Conservation (phyloP, 2,113 vertebrate species). For the Myotis brandtii region DNA sequence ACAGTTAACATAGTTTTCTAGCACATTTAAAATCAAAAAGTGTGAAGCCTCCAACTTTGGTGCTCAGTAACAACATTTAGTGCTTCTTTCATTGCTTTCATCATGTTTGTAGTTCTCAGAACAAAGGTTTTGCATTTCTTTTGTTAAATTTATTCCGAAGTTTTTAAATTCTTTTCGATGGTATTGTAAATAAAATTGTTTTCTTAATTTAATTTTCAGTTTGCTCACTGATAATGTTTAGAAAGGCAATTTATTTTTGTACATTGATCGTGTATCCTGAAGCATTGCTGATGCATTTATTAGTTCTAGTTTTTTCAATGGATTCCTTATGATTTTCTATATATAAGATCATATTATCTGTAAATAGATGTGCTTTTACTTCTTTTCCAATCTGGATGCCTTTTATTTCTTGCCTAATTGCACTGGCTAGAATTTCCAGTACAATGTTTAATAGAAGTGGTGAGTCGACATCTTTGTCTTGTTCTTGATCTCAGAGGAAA, state of each 20-base stretch:
- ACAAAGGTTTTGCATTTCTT: not conserved
- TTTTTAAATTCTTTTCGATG: not conserved
- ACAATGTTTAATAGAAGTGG: not conserved
- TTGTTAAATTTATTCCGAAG: not conserved
- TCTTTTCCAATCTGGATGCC: not conserved
- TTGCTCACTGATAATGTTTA: not conserved
- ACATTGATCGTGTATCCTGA: not conserved
- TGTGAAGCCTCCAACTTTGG: not conserved
- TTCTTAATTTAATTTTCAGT: constrained; percentile 2
- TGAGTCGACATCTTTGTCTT: not conserved
- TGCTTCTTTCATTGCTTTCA: not conserved
- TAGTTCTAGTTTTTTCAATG: not conserved
- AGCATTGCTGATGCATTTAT: not conserved
- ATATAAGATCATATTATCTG: not conserved
- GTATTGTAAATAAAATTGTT: not conserved
- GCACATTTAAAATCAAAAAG: not conserved
- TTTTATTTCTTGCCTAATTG: not conserved
- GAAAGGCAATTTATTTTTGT: not conserved
- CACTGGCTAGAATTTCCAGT: too few relatives aligned
- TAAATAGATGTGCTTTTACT: not conserved
- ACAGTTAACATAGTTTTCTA: not conserved
- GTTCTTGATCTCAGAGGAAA: not conserved
- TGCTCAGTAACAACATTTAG: not conserved
- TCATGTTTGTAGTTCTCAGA: not conserved
- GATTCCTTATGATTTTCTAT: not conserved